Base-by-base conservation (phyloP, 2,797 vertebrate genomes). In the Alosa sapidissima region DNA sequence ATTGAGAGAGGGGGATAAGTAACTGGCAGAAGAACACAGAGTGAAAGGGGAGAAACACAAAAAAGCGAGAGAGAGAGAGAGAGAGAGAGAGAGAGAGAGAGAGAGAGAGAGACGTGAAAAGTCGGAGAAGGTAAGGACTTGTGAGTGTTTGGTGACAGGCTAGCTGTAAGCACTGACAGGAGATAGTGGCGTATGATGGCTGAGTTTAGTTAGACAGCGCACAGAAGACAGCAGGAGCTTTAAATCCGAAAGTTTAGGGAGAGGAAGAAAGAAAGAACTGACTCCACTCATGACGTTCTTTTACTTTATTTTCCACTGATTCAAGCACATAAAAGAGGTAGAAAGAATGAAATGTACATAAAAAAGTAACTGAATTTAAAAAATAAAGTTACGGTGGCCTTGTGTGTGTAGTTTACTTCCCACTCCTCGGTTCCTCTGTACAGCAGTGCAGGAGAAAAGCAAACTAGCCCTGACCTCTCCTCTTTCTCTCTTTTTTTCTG, bases 41-140 rank as follows among this genome's bases (percentile, higher is more conserved):
- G 13, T 52, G 13, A 52, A 14, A 52, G 11, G 51, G 2, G 2
- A 13, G 51, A 14, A 52, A 52, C 51, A 14, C 51, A 52, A 52
- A 52, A 2, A 52, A 14, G 51, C 51, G 1, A 13, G 13, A 52
- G 10, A 52, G 75, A 10, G 14, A n/a, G 48, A 41, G 75, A 84
- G 52, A 58, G 78, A 33, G n/a, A n/a, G n/a, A n/a, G n/a, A n/a
- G n/a, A n/a, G n/a, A n/a, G 1, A 13, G 13, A 52, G 10, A 52
- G 75, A 10, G 14, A n/a, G 48, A 41, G 75, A 84, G 52, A 58
- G 78, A 33, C 81, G 84, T 41, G 24, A 10, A 87, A 45, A 87
- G 84, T 86, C 19, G 83, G 47, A 65, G 9, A 10, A 24, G n/a
- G 8, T 24, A 65, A 65, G 60, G 60, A 7, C 60, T 65, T 65